Percentiles rank a stretch among this genome's conserved stretches.
These are phyloP conservation scores for Heliconius melpomene DNA, from an alignment of 1,140 invertebrate species.

Conservation along the genomic window DNA sequence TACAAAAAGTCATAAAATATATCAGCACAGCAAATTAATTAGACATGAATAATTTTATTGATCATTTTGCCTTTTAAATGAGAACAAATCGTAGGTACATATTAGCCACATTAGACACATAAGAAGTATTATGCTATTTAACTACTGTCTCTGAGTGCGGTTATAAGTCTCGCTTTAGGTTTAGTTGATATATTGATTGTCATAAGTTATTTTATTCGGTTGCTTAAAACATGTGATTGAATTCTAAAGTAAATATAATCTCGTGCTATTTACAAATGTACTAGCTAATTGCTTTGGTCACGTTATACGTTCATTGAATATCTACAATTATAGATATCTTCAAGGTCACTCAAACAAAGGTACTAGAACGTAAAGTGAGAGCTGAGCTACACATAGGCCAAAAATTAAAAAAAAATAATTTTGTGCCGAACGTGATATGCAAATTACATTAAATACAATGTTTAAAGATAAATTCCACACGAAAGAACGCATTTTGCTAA, in stretches of 20 bases:
- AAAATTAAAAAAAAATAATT: not conserved
- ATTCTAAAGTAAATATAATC: not conserved
- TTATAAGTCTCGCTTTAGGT: too few species aligned
- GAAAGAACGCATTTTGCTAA: too few species aligned
- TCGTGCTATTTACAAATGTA: not conserved
- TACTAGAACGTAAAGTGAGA: not conserved
- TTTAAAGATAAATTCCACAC: too few species aligned
- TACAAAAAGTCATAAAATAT: conserved; percentile 3
- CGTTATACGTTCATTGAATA: not conserved
- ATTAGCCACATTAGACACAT: not conserved
- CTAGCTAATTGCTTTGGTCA: not conserved
- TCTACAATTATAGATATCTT: not conserved
- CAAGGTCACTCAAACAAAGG: not conserved
- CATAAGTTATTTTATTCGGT: not conserved
- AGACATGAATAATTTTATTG: conserved; percentile 15
- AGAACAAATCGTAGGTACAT: not conserved
- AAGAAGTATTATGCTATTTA: not conserved
- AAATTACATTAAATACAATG: too few species aligned
- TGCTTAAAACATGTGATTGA: not conserved
- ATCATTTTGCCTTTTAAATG: not conserved
- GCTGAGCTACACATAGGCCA: not conserved
- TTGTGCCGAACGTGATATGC: too few species aligned
- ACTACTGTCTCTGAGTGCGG: too few species aligned
- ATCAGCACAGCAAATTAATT: conserved; percentile 14
- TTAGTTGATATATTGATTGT: too few species aligned